Evolutionary conservation across 2,888 invertebrate species (phyloP), one percentile per base, ranked within the genome.

Genomic region (Torymus texanus): DNA sequence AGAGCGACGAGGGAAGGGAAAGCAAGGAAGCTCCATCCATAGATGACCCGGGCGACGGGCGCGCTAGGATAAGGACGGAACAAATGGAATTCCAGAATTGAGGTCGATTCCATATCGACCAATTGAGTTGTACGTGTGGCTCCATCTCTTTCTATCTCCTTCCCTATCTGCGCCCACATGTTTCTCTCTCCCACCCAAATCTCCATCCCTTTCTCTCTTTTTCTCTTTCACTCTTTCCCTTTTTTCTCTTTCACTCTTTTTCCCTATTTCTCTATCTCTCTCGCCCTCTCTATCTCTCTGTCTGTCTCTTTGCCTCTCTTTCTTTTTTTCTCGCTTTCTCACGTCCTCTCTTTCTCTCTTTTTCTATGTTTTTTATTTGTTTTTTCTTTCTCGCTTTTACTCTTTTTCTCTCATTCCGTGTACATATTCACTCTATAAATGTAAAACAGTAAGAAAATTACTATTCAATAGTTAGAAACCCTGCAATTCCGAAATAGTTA

Each of bases 21-120:
- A 16, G 16, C 4, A 16, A 24, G 53, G 5, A 18, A 14, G 53
- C 24, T 8, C 50, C 16, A 29, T 4, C 62, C 29, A 55, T 72
- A 41, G 55, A 73, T 73, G 73, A 56, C 63, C 63, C 56, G 62
- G 72, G 2, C 8, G 56, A 16, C 41, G 24, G 65, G n/a, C 13
- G 58, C 59, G 14, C 50, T 41, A 59, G 72, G 62, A 72, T 29
- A 41, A 71, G 65, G 41, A 78, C 72, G 50, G 78, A 65, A 68
- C 61, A 82, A 80, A 80, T 75, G 78, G 66, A 82, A 80, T 78
- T 63, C 53, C 29, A 70, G 78, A 78, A 78, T 72, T 63, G 74
- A 61, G 75, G 72, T 78, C 75, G 75, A 80, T 73, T 74, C 56
- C 77, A 73, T 78, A 78, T 76, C 81, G 76, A 70, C 70, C 63